Evolutionary conservation across 1,140 invertebrate genomes (phyloP), one percentile per base, ranked within the genome.

Genomic region (Aleiodes sp.): DNA sequence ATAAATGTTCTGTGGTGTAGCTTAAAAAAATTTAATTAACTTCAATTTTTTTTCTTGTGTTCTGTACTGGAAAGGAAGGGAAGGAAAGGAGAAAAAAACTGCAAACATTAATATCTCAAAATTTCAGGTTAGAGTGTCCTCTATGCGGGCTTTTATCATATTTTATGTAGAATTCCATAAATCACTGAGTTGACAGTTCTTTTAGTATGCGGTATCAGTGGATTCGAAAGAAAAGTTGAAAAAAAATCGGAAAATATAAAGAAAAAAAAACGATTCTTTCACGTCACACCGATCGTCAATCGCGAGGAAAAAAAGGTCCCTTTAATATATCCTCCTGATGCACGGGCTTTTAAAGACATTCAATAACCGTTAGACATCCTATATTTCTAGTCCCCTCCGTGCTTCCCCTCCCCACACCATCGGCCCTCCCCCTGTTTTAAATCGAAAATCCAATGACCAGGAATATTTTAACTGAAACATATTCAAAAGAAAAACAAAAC

Each of bases 271-370:
- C 3, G n/a, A 59, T 26, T 29, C 29, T 16, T 59, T 31, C 26
- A 59, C 26, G 46, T 52, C 46, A 52, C 46, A 1, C 16, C 46
- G 46, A 26, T 29, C 26, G 56, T 59, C 56, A 59, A 31, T 59
- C 28, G 24, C 24, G n/a, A 10, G n/a, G 7, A 31, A 52, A 59
- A 59, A 59, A 29, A 26, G n/a, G 28, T 12, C 46, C 24, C 28
- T 59, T 59, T 59, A 59, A 59, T 59, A 52, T 52, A 59, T 21
- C 7, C 6, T 26, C 3, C 28, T 31, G 56, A 59, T 14, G 26
- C 28, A 59, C 31, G 56, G 16, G 56, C 56, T 59, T 31, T 59
- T 59, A 59, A 59, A 31, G 56, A 31, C 56, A 59, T 59, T 28
- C 56, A 59, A 59, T 59, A 59, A 12, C 28, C 56, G 16, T 59